Evolutionary conservation across 2,797 vertebrate genomes (phyloP).

Genomic region (Mallotus villosus): DNA sequence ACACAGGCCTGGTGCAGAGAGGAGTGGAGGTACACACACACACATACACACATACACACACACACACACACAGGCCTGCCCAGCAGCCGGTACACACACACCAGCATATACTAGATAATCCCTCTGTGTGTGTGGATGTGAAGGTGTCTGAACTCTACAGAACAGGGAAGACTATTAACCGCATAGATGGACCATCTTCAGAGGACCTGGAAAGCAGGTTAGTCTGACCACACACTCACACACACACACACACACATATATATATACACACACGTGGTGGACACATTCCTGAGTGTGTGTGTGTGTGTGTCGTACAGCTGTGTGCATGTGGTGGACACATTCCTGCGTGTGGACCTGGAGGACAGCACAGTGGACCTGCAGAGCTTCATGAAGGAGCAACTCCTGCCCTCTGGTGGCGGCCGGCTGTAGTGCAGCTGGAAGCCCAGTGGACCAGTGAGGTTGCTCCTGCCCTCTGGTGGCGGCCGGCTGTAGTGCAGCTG

Average conservation of each 20-base stretch:
- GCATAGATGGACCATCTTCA: slow-evolving; percentile 5
- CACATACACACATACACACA: slow-evolving; percentile 1
- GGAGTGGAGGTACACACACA: slow-evolving; percentile 80
- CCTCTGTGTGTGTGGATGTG: not conserved
- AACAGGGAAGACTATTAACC: slow-evolving; percentile 7
- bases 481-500: no score
- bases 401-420: slow-evolving; percentile 76
- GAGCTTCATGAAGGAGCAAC: slow-evolving; percentile 80
- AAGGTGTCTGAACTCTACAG: slow-evolving; percentile 15
- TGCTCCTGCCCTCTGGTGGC: no score
- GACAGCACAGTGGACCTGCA: slow-evolving; percentile 81
- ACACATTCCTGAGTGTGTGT: no score
- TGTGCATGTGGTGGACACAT: slow-evolving; percentile 81
- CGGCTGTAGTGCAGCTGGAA: slow-evolving; percentile 33
- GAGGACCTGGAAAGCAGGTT: slow-evolving; percentile 1
- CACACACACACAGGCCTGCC: not conserved
- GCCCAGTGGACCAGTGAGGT: no score
- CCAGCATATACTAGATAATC: not conserved
- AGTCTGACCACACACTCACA: not conserved
- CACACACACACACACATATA: not conserved
- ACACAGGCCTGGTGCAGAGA: slow-evolving; percentile 77
- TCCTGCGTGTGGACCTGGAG: slow-evolving; percentile 85
- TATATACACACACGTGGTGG: not conserved
- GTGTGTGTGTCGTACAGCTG: slow-evolving; percentile 70
- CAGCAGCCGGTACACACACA: not conserved